Evolutionary conservation across 1,140 invertebrate species (phyloP).

Genomic region (Liolophura sinensis): DNA sequence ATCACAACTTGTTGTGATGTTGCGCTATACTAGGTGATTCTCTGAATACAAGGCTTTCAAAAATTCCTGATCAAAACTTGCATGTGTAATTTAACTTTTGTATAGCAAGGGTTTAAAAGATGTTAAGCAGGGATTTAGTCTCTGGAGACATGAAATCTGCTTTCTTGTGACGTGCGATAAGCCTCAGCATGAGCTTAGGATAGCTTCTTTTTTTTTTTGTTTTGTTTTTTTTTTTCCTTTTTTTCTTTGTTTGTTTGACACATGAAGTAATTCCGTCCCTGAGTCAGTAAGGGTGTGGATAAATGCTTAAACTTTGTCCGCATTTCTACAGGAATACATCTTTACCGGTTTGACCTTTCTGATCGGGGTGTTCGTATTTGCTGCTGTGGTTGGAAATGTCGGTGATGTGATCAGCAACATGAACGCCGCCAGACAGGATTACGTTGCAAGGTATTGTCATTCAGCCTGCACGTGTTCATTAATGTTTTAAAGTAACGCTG

Average conservation of each 20-base stretch:
- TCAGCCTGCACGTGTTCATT: neutral
- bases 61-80: no score
- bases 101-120: no score
- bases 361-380: conserved; percentile 96
- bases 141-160: no score
- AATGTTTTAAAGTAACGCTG: neutral
- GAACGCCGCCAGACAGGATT: conserved; percentile 92
- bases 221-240: neutral
- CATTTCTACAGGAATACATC: conserved; percentile 66
- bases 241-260: neutral
- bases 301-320: neutral
- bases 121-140: no score
- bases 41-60: no score
- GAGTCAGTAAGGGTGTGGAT: neutral
- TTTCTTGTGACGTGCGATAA: no score
- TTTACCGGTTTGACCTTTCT: conserved; percentile 96
- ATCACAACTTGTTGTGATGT: no score
- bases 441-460: conserved; percentile 72
- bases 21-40: no score
- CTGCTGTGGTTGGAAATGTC: conserved; percentile 94
- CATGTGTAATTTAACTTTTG: no score
- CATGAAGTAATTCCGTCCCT: neutral
- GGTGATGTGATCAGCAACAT: conserved; percentile 98
- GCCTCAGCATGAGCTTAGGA: no score
- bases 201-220: neutral